These are phyloP conservation scores for Drosophila borealis DNA, from an alignment of 2,888 invertebrate genomes.

Conservation along the genomic window DNA sequence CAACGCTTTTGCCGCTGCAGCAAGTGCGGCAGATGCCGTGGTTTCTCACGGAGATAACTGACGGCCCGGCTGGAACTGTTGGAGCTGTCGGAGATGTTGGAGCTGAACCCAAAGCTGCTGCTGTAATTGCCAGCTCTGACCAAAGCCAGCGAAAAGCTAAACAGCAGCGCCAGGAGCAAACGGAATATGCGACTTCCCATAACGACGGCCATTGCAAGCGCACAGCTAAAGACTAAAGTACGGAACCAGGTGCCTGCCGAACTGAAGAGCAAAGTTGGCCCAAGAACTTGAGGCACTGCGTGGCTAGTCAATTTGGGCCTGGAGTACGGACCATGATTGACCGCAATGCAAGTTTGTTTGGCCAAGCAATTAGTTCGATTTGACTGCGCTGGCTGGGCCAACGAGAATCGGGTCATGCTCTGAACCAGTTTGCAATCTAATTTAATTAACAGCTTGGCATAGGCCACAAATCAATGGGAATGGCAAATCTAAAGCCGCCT, in stretches of 20 bases:
- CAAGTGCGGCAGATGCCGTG: conserved; percentile 33
- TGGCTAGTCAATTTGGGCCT: conserved; percentile 52
- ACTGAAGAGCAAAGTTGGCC: conserved; percentile 11
- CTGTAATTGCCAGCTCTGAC: conserved; percentile 9
- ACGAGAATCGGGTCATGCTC: conserved; percentile 43
- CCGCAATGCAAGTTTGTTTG: conserved; percentile 54
- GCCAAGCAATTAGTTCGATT: conserved; percentile 42
- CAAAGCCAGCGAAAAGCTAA: conserved; percentile 19
- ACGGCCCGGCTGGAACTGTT: conserved; percentile 27
- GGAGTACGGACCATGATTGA: conserved; percentile 22
- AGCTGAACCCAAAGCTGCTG: conserved; percentile 13
- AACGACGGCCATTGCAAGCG: conserved; percentile 12
- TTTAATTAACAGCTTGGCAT: conserved; percentile 71
- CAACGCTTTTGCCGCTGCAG: conserved; percentile 75
- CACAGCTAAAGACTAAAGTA: conserved; percentile 40
- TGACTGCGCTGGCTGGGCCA: neutral
- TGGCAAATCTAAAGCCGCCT: conserved; percentile 17
- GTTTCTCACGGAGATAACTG: conserved; percentile 54
- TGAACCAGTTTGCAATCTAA: conserved; percentile 47
- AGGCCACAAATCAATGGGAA: conserved; percentile 20
- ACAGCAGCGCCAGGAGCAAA: conserved; percentile 16
- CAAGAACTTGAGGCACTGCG: conserved; percentile 29
- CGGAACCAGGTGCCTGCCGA: neutral
- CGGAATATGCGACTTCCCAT: conserved; percentile 41
- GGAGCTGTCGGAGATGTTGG: conserved; percentile 18